A percentile compares a stretch with the other conserved stretches of the same genome.
Conservation (phyloP, 2,888 invertebrate genomes). For the Silvanus unidentatus region DNA sequence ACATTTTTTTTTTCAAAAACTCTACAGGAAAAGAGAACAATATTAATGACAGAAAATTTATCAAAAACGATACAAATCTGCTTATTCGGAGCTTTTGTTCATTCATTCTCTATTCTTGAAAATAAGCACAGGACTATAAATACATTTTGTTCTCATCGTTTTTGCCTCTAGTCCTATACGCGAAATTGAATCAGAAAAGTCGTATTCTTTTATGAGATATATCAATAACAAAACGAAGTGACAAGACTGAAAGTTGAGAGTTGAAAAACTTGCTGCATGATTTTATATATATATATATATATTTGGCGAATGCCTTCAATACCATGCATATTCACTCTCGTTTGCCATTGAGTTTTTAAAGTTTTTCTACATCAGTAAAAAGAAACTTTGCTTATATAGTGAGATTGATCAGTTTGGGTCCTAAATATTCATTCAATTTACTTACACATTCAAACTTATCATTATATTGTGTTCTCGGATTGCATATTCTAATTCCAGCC, state of each 20-base stretch:
- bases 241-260: constrained; percentile 23
- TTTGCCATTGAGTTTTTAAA: constrained; percentile 9
- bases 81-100: no score
- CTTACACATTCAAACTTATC: constrained; percentile 4
- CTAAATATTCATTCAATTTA: constrained; percentile 7
- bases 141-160: constrained; percentile 3
- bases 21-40: no score
- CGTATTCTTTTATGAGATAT: constrained; percentile 28
- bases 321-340: background rate
- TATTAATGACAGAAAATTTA: no score
- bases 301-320: constrained; percentile 11
- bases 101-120: no score
- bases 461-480: background rate
- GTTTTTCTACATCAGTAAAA: constrained; percentile 8
- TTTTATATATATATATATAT: constrained; percentile 17
- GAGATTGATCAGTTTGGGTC: constrained; percentile 13
- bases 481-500: background rate
- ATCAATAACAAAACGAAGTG: constrained; percentile 30
- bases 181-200: constrained; percentile 28
- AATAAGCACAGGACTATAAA: background rate
- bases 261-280: constrained; percentile 21
- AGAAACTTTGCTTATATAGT: constrained; percentile 11
- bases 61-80: no score
- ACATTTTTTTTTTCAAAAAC: no score
- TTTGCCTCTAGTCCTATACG: no score